Percentiles rank a stretch among this genome's conserved stretches.
These are phyloP conservation scores for Epicampocera succincta DNA, from an alignment of 2,888 invertebrate species.

Conservation along the genomic window DNA sequence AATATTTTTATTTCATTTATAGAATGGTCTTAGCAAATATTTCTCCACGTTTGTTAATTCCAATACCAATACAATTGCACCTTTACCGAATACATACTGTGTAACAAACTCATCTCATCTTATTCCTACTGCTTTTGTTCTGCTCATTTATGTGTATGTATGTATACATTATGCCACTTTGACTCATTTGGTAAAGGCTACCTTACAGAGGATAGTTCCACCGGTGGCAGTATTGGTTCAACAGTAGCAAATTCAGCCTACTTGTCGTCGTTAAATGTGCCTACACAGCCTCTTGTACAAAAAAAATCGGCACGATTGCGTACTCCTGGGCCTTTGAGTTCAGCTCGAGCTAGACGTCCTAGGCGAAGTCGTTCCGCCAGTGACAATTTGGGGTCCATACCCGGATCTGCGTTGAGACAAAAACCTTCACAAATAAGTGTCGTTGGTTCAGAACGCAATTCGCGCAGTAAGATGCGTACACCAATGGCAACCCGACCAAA, in stretches of 20 bases:
- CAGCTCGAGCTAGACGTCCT: constrained; percentile 78
- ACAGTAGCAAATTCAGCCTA: constrained; percentile 59
- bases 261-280: constrained; percentile 56
- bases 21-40: neutral
- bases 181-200: constrained; percentile 76
- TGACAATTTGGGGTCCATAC: constrained; percentile 67
- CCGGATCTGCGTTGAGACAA: constrained; percentile 68
- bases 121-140: constrained; percentile 64
- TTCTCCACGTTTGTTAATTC: neutral
- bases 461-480: constrained; percentile 79
- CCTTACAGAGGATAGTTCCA: constrained; percentile 81
- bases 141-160: constrained; percentile 58
- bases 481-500: constrained; percentile 77
- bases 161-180: constrained; percentile 55
- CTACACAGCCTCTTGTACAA: constrained; percentile 55
- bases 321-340: constrained; percentile 79
- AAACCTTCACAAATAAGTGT: constrained; percentile 53
- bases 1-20: neutral
- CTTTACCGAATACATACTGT: constrained; percentile 32
- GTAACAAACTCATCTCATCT: constrained; percentile 55
- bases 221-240: constrained; percentile 67
- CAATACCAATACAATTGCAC: constrained; percentile 5
- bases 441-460: constrained; percentile 69
- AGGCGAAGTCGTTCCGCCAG: constrained; percentile 80
- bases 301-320: constrained; percentile 72